Conservation (phyloP, 2,888 invertebrate genomes). For the Pristionchus arcanus region DNA sequence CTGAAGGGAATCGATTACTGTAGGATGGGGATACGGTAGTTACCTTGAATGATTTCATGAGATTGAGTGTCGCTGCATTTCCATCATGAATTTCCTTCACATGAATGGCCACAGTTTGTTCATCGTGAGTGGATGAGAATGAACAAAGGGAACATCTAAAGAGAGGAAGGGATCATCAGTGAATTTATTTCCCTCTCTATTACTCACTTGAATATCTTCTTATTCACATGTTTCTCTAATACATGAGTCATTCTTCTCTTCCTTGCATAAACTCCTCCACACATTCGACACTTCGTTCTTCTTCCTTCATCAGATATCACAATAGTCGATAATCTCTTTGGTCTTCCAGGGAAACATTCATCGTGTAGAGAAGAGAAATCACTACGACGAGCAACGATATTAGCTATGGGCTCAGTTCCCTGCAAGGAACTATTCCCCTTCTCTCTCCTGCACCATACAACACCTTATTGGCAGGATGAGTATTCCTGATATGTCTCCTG, state of each 20-base stretch:
- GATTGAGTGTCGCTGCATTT: constrained; percentile 45
- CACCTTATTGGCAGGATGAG: constrained; percentile 64
- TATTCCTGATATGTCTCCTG: constrained; percentile 67
- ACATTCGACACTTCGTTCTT: constrained; percentile 67
- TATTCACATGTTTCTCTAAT: constrained; percentile 65
- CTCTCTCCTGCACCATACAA: constrained; percentile 25
- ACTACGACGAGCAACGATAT: constrained; percentile 66
- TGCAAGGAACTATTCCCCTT: constrained; percentile 54
- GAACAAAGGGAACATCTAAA: constrained; percentile 61
- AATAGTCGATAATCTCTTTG: constrained; percentile 70
- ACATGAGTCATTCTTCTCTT: constrained; percentile 69
- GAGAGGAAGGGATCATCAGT: background rate
- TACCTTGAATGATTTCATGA: constrained; percentile 40
- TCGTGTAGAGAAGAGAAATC: constrained; percentile 70
- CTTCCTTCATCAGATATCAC: constrained; percentile 67
- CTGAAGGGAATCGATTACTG: constrained; percentile 6
- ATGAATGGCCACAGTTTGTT: constrained; percentile 58
- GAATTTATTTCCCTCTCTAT: background rate
- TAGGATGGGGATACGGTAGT: background rate
- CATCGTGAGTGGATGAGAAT: constrained; percentile 61
- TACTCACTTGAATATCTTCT: constrained; percentile 62
- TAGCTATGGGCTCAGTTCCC: constrained; percentile 70
- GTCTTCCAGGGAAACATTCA: constrained; percentile 71
- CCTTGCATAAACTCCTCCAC: constrained; percentile 64
- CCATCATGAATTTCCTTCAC: constrained; percentile 59